phyloP scores from a whole-genome alignment of 2,797 vertebrate genomes.

The Hippoglossus hippoglossus region DNA sequence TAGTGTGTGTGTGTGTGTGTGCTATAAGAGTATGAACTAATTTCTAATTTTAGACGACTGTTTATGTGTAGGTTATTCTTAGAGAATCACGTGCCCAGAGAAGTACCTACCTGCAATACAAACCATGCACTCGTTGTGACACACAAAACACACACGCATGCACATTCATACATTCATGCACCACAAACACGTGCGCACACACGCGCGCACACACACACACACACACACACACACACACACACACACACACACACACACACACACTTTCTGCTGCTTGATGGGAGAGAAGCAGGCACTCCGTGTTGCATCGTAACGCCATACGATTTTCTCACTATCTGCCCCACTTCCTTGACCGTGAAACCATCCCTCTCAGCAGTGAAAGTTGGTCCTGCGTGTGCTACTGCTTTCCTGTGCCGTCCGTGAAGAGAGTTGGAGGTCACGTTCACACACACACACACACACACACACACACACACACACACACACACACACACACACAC shows the following conservation, averaged over 20 bases:
- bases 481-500: constrained; percentile 16
- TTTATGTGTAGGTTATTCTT: constrained; percentile 9
- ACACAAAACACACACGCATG: neutral
- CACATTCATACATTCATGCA: neutral
- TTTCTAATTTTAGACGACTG: neutral
- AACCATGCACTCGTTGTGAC: constrained; percentile 1
- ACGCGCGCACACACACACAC: constrained; percentile 21
- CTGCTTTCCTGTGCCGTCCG: constrained; percentile 14
- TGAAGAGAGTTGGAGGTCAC: constrained; percentile 35
- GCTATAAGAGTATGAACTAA: neutral
- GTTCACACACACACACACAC: constrained; percentile 20
- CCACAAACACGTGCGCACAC: neutral
- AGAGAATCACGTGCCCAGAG: neutral
- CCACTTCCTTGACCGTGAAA: constrained; percentile 41
- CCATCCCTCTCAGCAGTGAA: constrained; percentile 51
- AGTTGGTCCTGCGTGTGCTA: constrained; percentile 21
- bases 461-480: constrained; percentile 1
- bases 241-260: constrained; percentile 11
- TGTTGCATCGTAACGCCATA: constrained; percentile 8
- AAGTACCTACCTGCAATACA: constrained; percentile 8
- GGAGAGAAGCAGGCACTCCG: constrained; percentile 20
- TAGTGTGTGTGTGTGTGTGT: constrained; percentile 21
- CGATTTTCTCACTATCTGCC: constrained; percentile 13
- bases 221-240: too few relatives aligned
- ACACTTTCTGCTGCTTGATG: constrained; percentile 7